A percentile compares a stretch with the other conserved stretches of the same genome.
Evolutionary conservation across 1,140 invertebrate genomes (phyloP).

Genomic region (Lasioglossum baleicum): DNA sequence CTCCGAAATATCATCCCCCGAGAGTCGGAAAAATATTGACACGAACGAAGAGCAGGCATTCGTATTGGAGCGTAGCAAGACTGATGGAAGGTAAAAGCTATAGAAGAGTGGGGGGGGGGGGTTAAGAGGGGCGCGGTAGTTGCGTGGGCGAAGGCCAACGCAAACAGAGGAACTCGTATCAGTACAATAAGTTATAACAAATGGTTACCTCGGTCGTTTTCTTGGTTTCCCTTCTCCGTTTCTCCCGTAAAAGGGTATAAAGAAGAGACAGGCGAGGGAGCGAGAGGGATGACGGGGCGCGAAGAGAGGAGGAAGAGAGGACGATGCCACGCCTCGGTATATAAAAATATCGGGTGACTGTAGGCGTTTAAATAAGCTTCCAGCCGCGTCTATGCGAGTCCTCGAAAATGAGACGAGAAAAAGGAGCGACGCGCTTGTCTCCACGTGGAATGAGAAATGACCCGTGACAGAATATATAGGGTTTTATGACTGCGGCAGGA

Average conservation of each 20-base stretch:
- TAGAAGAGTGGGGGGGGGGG: not conserved
- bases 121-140: conserved; percentile 8
- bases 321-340: conserved; percentile 62
- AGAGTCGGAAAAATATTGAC: conserved; percentile 34
- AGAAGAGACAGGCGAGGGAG: not conserved
- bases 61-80: not conserved
- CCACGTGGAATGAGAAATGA: conserved; percentile 43
- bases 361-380: conserved; percentile 51
- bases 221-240: conserved; percentile 11
- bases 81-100: not conserved
- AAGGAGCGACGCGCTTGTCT: conserved; percentile 33
- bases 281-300: not conserved
- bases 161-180: conserved; percentile 62
- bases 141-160: conserved; percentile 56
- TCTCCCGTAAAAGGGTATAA: not conserved
- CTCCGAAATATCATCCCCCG: not conserved
- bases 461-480: conserved; percentile 46
- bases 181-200: conserved; percentile 67
- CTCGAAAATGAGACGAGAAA: conserved; percentile 57
- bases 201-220: conserved; percentile 52
- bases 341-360: conserved; percentile 67
- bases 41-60: not conserved
- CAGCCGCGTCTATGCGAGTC: conserved; percentile 46
- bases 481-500: conserved; percentile 50
- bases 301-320: conserved; percentile 20